Base-by-base conservation (phyloP, 2,888 invertebrate genomes). In the Serripes groenlandicus region DNA sequence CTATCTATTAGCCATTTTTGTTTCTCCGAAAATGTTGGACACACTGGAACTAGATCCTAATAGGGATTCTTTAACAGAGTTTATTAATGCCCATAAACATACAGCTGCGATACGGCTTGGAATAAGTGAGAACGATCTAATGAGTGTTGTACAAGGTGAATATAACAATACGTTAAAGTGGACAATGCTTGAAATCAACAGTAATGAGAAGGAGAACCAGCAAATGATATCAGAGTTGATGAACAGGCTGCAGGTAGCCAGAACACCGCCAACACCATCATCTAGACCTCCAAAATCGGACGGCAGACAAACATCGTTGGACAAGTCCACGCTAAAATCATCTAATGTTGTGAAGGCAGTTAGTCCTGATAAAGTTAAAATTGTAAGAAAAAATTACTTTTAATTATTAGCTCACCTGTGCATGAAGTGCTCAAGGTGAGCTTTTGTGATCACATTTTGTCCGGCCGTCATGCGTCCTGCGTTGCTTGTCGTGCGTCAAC, bases 1-100 rank as follows among this genome's bases (percentile, higher is more conserved):
- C 78, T 4, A 42, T 54, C n/a, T 66, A 26, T 42, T 66, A 28
- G 26, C 26, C 9, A 28, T 84, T 18, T 56, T 84, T 23, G 56
- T 75, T 30, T 84, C 84, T 7, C 34, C 68, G 5, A 42, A 70
- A 68, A 84, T 84, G 84, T 56, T 78, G 37, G 75, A 75, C 3
- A 78, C 75, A n/a, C 23, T 82, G 71, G 71, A 49, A 66, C 62
- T 69, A 7, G 42, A 54, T 18, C 18, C 72, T 21, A n/a, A n/a
- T n/a, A n/a, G n/a, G n/a, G 60, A 32, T 3, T 9, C 28, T 32
- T 32, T 82, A 35, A 26, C 34, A 5, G 23, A 58, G 0, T 30
- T 37, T 18, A 54, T 81, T 15, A 62, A 72, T 23, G 56, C 66
- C 3, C 75, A 84, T 52, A 30, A 58, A 34, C 58, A 68, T 28